Percentiles rank a stretch among this genome's conserved stretches.
Evolutionary conservation across 2,888 invertebrate species (phyloP).

Genomic region (Protodeltote pygarga): DNA sequence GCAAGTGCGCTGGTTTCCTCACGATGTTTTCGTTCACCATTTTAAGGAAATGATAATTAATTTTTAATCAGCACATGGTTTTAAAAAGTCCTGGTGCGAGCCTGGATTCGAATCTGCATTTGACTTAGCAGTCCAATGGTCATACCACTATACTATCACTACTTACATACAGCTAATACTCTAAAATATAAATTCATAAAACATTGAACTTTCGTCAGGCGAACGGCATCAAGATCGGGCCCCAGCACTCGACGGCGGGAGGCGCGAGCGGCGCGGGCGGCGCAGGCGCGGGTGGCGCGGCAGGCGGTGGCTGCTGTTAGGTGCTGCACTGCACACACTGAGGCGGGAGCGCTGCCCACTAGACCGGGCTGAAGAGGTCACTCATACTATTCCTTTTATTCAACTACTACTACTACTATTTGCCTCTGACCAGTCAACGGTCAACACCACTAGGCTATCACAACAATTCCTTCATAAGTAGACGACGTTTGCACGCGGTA

Average conservation of each 20-base stretch:
- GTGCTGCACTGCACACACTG: slow-evolving; percentile 82
- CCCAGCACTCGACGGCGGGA: slow-evolving; percentile 97
- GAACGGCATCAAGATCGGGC: slow-evolving; percentile 99
- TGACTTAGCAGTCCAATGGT: too few species aligned
- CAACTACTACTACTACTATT: too few species aligned
- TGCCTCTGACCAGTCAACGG: too few species aligned
- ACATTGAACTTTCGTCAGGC: slow-evolving; percentile 89
- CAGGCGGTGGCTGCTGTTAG: slow-evolving; percentile 97
- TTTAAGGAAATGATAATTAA: too few species aligned
- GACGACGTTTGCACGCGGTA: too few species aligned
- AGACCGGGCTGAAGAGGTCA: slow-evolving; percentile 47
- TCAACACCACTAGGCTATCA: too few species aligned
- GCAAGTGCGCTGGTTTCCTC: too few species aligned
- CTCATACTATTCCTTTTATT: neutral
- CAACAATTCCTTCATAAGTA: too few species aligned
- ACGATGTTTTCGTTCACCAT: too few species aligned
- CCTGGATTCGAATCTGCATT: too few species aligned
- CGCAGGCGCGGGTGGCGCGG: slow-evolving; percentile 92
- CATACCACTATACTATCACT: neutral
- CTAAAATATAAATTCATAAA: neutral
- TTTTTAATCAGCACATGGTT: too few species aligned
- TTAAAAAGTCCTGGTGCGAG: too few species aligned
- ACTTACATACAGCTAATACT: neutral
- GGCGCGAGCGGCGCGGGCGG: slow-evolving; percentile 93
- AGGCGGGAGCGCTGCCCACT: slow-evolving; percentile 51